phyloP scores from a whole-genome alignment of 2,888 invertebrate genomes.

The Rhagophthalmus giganteus region DNA sequence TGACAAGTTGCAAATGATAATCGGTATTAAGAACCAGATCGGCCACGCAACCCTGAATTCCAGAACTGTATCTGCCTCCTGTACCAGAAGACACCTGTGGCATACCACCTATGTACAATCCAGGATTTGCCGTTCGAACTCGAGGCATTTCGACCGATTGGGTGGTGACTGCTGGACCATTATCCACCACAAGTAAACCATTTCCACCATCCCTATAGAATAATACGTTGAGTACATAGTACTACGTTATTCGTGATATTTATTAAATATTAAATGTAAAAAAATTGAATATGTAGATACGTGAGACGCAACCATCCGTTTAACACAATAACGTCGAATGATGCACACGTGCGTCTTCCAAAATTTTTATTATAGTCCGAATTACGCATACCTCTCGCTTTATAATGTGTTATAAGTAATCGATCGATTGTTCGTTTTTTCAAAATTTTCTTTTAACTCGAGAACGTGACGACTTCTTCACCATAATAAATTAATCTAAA shows the following conservation, averaged over 20 bases:
- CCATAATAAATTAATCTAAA: too few species aligned
- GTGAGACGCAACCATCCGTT: too few species aligned
- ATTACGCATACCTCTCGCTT: too few species aligned
- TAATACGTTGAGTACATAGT: neutral
- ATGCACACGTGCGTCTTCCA: too few species aligned
- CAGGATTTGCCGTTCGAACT: conserved; percentile 84
- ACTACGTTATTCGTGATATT: neutral
- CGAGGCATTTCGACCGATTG: conserved; percentile 83
- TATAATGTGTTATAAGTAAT: too few species aligned
- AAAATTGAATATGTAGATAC: too few species aligned
- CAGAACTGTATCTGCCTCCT: conserved; percentile 58
- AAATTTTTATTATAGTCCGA: too few species aligned
- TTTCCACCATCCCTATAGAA: conserved; percentile 16
- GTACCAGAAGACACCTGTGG: conserved; percentile 49
- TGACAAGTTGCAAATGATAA: conserved; percentile 58
- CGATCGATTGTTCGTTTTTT: too few species aligned
- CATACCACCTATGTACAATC: conserved; percentile 78
- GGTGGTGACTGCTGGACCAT: conserved; percentile 76
- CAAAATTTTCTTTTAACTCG: too few species aligned
- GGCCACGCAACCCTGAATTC: conserved; percentile 65
- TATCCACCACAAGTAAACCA: conserved; percentile 87
- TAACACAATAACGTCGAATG: too few species aligned
- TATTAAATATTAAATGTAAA: too few species aligned
- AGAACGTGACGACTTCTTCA: too few species aligned
- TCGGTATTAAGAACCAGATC: conserved; percentile 65